phyloP scores from a whole-genome alignment of 2,113 vertebrate genomes.

The Zingel zingel region DNA sequence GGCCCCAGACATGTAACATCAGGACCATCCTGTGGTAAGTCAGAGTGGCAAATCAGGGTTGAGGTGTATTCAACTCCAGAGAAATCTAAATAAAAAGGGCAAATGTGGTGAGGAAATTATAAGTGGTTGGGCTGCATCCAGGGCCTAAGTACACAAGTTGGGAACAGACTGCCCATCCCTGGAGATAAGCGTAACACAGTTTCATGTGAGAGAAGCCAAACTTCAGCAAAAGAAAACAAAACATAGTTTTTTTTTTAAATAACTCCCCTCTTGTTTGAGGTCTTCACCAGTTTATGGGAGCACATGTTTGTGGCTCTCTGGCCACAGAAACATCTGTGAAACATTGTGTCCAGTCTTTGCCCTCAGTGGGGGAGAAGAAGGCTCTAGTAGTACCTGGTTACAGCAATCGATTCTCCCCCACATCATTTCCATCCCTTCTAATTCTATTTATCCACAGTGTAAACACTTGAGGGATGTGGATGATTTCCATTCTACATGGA shows the following conservation, averaged over 20 bases:
- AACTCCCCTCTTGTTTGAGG: constrained; percentile 72
- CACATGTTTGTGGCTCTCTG: constrained; percentile 77
- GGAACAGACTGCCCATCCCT: constrained; percentile 55
- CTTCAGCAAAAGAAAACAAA: constrained; percentile 75
- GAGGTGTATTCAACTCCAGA: constrained; percentile 63
- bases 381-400: constrained; percentile 53
- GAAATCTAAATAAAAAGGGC: constrained; percentile 65
- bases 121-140: constrained; percentile 63
- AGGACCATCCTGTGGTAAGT: constrained; percentile 65
- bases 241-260: constrained; percentile 60
- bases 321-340: constrained; percentile 81
- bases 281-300: constrained; percentile 78
- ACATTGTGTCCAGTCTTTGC: constrained; percentile 73
- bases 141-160: constrained; percentile 58
- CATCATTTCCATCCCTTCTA: constrained; percentile 33
- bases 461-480: constrained; percentile 52
- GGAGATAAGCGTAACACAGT: constrained; percentile 69
- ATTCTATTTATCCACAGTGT: constrained; percentile 46
- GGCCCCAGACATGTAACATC: constrained; percentile 46
- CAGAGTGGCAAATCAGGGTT: constrained; percentile 59
- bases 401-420: constrained; percentile 46
- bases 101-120: constrained; percentile 63
- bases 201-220: constrained; percentile 63
- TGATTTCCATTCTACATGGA: constrained; percentile 45
- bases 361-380: constrained; percentile 57